A percentile compares a stretch with the other conserved stretches of the same genome.
These are phyloP conservation scores for Sesamia inferens DNA, from an alignment of 2,888 invertebrate species.

Conservation along the genomic window DNA sequence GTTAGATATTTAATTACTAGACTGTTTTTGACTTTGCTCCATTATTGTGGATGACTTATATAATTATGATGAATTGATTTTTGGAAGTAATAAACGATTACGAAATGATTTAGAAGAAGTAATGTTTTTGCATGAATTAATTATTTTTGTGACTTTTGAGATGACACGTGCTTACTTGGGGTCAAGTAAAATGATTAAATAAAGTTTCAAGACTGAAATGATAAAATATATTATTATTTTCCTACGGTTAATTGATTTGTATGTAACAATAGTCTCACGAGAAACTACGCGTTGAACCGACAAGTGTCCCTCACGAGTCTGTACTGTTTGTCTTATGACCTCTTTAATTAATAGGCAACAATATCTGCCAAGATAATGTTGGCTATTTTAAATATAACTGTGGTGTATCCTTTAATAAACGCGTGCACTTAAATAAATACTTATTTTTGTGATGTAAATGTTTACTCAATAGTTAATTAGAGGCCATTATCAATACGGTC, in stretches of 20 bases:
- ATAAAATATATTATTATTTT: constrained; percentile 46
- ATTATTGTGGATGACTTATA: constrained; percentile 80
- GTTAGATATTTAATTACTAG: constrained; percentile 68
- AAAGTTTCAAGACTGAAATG: constrained; percentile 76
- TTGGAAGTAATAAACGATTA: constrained; percentile 54
- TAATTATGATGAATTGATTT: constrained; percentile 70
- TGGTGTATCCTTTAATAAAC: constrained; percentile 49
- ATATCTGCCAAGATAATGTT: constrained; percentile 58
- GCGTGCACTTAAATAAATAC: constrained; percentile 53
- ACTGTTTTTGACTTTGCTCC: constrained; percentile 74
- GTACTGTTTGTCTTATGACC: constrained; percentile 72
- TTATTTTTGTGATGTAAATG: constrained; percentile 56
- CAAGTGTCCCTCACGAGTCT: constrained; percentile 63
- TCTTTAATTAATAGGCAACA: constrained; percentile 67
- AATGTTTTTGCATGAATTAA: constrained; percentile 77
- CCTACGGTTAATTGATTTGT: constrained; percentile 54
- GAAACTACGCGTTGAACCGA: constrained; percentile 32
- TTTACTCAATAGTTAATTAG: constrained; percentile 67
- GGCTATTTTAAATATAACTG: constrained; percentile 49
- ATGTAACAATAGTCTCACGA: constrained; percentile 41
- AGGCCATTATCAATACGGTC: constrained; percentile 66
- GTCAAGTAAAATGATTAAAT: constrained; percentile 77
- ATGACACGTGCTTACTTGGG: constrained; percentile 75
- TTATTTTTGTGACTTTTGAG: constrained; percentile 73
- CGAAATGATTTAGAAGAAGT: constrained; percentile 47